phyloP scores from a whole-genome alignment of 2,888 invertebrate genomes.

The Protonemura montana region DNA sequence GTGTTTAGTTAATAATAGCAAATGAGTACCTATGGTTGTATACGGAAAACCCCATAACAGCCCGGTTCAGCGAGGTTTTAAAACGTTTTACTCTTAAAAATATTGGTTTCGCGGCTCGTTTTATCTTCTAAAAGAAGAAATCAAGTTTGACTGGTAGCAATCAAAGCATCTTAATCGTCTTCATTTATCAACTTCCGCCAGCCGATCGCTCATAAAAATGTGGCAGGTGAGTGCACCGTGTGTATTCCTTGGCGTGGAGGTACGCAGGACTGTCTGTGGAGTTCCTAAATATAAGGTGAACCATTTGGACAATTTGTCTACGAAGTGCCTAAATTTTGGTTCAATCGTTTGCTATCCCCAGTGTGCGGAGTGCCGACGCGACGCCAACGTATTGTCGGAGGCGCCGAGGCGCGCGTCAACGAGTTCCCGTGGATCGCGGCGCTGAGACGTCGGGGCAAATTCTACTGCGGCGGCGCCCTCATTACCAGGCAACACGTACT shows the following conservation, averaged over 20 bases:
- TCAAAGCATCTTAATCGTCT: neutral
- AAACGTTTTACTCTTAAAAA: no score
- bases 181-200: no score
- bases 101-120: neutral
- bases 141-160: neutral
- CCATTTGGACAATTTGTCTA: no score
- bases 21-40: neutral
- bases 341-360: constrained; percentile 51
- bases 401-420: constrained; percentile 68
- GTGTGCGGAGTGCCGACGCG: constrained; percentile 68
- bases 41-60: neutral
- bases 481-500: constrained; percentile 74
- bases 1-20: neutral
- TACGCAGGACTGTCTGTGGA: no score
- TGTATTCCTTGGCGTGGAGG: no score
- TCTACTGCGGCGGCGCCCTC: constrained; percentile 77
- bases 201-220: no score
- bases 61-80: neutral
- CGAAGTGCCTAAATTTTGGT: no score
- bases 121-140: neutral
- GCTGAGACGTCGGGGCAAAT: constrained; percentile 68
- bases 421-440: constrained; percentile 82
- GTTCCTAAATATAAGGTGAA: no score
- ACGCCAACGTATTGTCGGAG: constrained; percentile 75
- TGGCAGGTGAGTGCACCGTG: no score